Conservation (phyloP, 2,888 invertebrate genomes). For the Xylota sylvarum region DNA sequence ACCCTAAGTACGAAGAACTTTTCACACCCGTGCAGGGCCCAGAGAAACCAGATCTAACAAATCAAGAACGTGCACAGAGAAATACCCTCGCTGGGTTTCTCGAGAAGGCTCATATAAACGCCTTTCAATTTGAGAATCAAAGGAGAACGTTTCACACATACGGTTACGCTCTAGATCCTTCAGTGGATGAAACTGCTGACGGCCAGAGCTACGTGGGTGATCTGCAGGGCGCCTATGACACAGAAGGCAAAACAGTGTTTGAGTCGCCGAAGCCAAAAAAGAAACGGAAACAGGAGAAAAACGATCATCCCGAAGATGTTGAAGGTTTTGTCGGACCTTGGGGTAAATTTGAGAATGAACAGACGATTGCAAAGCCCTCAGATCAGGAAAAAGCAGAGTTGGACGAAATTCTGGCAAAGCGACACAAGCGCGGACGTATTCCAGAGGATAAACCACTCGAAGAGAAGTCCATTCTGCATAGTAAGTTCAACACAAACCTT, state of each 20-base stretch:
- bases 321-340: slow-evolving; percentile 99
- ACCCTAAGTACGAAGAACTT: slow-evolving; percentile 97
- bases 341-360: slow-evolving; percentile 97
- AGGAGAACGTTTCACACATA: slow-evolving; percentile 97
- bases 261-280: slow-evolving; percentile 91
- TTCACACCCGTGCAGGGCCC: slow-evolving; percentile 97
- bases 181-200: slow-evolving; percentile 88
- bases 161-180: slow-evolving; percentile 98
- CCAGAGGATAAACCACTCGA: slow-evolving; percentile 97
- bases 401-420: slow-evolving; percentile 96
- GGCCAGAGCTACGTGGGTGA: slow-evolving; percentile 87
- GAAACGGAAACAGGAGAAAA: slow-evolving; percentile 93
- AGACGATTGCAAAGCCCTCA: slow-evolving; percentile 94
- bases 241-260: slow-evolving; percentile 95
- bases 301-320: slow-evolving; percentile 95
- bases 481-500: slow-evolving; percentile 86
- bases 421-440: slow-evolving; percentile 93
- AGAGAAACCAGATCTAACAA: slow-evolving; percentile 95
- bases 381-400: slow-evolving; percentile 97
- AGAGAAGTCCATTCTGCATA: slow-evolving; percentile 97
- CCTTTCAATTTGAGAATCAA: slow-evolving; percentile 99
- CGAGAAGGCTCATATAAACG: slow-evolving; percentile 97
- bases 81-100: slow-evolving; percentile 98
- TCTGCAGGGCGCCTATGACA: slow-evolving; percentile 89
- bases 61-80: slow-evolving; percentile 93